Percentiles rank a stretch among this genome's conserved stretches.
These are phyloP conservation scores for Rhinella marina DNA, from an alignment of 2,797 vertebrate species.

Conservation along the genomic window DNA sequence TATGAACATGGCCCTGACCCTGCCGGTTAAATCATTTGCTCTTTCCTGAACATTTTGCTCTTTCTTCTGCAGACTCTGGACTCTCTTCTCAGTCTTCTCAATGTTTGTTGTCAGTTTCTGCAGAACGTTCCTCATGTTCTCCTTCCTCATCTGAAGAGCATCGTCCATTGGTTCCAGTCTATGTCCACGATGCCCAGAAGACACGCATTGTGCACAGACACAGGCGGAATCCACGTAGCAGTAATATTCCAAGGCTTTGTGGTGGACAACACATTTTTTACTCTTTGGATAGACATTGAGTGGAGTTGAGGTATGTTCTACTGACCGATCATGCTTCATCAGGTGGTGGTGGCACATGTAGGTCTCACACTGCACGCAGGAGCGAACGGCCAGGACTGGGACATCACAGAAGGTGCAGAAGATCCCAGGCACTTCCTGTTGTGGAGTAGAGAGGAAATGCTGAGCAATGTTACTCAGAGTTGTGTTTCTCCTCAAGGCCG, in stretches of 20 bases:
- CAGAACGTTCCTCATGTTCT: not conserved
- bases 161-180: not conserved
- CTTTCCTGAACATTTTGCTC: not conserved
- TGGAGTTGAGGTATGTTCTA: not conserved
- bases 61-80: not conserved
- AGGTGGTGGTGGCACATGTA: not conserved
- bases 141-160: not conserved
- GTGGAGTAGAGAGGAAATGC: not conserved
- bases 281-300: not conserved
- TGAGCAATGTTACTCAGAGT: slow-evolving; percentile 2
- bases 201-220: not conserved
- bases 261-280: not conserved
- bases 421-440: not conserved
- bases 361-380: slow-evolving; percentile 1
- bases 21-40: not conserved
- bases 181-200: not conserved
- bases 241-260: not conserved
- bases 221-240: not conserved
- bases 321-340: not conserved
- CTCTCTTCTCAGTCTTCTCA: not conserved
- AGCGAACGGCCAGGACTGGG: not conserved
- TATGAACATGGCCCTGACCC: not conserved
- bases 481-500: slow-evolving; percentile 2
- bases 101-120: not conserved
- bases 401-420: slow-evolving; percentile 8